These are phyloP conservation scores for Lasioglossum leucozonium DNA, from an alignment of 2,888 invertebrate genomes.

Conservation along the genomic window DNA sequence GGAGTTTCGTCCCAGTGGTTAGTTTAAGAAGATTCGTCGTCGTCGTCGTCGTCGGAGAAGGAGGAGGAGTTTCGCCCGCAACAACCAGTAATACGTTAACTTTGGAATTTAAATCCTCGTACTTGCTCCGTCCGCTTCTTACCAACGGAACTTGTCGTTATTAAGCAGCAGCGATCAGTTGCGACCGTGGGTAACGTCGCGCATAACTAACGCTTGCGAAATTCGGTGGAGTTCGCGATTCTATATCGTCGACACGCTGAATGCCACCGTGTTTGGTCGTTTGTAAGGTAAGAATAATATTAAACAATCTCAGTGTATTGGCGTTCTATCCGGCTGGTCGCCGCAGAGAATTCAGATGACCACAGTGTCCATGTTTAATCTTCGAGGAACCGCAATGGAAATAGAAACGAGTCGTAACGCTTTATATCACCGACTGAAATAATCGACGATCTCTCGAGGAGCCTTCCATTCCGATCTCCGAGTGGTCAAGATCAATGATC, in stretches of 20 bases:
- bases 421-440: neutral
- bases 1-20: slow-evolving; percentile 32
- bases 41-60: no score
- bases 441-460: neutral
- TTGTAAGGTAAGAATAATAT: neutral
- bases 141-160: slow-evolving; percentile 1
- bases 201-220: neutral
- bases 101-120: slow-evolving; percentile 44
- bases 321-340: neutral
- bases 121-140: slow-evolving; percentile 29
- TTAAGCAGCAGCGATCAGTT: slow-evolving; percentile 5
- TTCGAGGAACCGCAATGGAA: neutral
- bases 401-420: neutral
- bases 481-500: neutral
- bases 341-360: neutral
- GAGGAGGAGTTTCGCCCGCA: slow-evolving; percentile 43
- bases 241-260: neutral
- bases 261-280: no score
- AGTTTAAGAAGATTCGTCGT: slow-evolving; percentile 46
- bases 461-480: neutral
- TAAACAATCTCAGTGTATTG: neutral
- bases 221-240: neutral
- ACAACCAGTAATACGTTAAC: slow-evolving; percentile 47
- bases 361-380: neutral
- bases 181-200: neutral